Evolutionary conservation across 2,888 invertebrate genomes (phyloP).

Genomic region (Barypeithes pellucidus): DNA sequence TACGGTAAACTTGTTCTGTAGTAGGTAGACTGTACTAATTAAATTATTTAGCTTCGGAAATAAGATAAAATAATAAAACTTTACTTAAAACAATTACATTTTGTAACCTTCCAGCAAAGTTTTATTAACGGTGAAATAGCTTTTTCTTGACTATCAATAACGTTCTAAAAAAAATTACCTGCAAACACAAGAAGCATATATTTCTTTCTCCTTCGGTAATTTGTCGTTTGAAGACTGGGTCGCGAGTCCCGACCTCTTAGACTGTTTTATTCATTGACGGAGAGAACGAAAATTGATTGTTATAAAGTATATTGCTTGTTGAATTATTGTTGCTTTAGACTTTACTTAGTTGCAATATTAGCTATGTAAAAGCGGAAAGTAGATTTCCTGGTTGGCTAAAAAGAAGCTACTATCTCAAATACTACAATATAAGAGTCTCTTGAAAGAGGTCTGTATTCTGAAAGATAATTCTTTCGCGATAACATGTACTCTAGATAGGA

Average conservation of each 20-base stretch:
- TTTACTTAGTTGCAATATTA: neutral
- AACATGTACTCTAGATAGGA: no score
- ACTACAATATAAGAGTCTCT: no score
- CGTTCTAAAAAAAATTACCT: neutral
- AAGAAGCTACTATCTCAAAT: no score
- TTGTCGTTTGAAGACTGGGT: constrained; percentile 6
- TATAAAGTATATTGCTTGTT: neutral
- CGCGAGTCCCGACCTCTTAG: constrained; percentile 16
- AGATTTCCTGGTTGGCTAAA: neutral
- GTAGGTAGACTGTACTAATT: no score
- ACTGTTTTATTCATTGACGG: constrained; percentile 26
- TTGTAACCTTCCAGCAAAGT: neutral
- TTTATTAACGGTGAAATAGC: constrained; percentile 17
- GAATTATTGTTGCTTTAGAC: constrained; percentile 3
- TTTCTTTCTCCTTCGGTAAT: constrained; percentile 22
- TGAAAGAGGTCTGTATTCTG: no score
- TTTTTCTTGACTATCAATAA: constrained; percentile 19
- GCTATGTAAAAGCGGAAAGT: constrained; percentile 9
- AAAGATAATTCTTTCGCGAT: no score
- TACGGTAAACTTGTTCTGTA: no score
- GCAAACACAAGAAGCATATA: constrained; percentile 27
- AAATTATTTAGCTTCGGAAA: no score
- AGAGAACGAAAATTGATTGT: constrained; percentile 19
- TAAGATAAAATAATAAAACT: no score
- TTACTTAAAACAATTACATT: neutral